These are phyloP conservation scores for Dolichallabes microphthalmus DNA, from an alignment of 2,113 vertebrate genomes.

Conservation along the genomic window DNA sequence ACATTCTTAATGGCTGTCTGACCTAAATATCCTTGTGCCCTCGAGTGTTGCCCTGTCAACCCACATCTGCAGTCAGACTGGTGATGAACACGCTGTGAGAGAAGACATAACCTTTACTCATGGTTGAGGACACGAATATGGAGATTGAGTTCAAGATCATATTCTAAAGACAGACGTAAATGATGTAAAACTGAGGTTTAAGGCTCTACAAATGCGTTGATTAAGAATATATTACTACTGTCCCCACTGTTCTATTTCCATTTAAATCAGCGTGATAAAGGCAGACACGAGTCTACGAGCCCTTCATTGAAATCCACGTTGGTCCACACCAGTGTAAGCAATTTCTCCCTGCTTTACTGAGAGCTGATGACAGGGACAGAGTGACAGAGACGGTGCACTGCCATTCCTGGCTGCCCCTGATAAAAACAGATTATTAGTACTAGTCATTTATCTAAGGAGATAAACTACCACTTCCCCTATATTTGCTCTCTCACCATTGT, in stretches of 20 bases:
- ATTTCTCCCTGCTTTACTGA: background rate
- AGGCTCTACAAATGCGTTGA: background rate
- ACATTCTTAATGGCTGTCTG: conserved; percentile 58
- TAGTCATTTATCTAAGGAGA: conserved; percentile 51
- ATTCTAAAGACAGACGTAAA: conserved; percentile 1
- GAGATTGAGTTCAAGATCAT: background rate
- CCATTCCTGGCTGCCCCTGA: conserved; percentile 39
- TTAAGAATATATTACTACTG: background rate
- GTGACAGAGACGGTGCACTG: conserved; percentile 34
- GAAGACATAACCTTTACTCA: background rate
- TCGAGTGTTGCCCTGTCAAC: conserved; percentile 68
- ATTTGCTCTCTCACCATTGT: conserved; percentile 1
- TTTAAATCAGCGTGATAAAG: background rate
- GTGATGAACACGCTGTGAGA: conserved; percentile 56
- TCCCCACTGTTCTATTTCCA: background rate
- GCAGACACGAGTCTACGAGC: conserved; percentile 1
- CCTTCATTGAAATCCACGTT: conserved; percentile 17
- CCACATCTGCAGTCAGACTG: conserved; percentile 58
- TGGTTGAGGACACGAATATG: conserved; percentile 21
- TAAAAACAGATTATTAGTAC: conserved; percentile 47
- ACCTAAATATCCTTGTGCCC: conserved; percentile 64
- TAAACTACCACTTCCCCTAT: conserved; percentile 26
- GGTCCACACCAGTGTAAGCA: conserved; percentile 9
- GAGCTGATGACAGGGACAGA: conserved; percentile 37
- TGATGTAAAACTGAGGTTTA: background rate